Conservation (phyloP, 2,888 invertebrate genomes). For the Branchellion lobata region DNA sequence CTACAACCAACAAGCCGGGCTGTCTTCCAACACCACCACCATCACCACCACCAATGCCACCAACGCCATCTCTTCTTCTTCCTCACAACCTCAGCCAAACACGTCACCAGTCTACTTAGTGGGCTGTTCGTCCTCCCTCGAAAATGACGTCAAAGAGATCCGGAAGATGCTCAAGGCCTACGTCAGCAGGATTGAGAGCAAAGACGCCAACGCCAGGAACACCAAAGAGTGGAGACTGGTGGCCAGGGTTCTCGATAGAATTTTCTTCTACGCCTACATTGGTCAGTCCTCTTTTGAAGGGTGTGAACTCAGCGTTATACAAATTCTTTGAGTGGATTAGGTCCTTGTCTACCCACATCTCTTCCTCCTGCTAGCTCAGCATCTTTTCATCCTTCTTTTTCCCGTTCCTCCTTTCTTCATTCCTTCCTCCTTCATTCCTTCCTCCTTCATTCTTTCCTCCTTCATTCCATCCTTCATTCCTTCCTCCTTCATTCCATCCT, state of each 20-base stretch:
- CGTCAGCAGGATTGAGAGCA: slow-evolving; percentile 54
- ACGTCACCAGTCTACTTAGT: slow-evolving; percentile 16
- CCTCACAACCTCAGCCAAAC: background rate
- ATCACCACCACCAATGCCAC: background rate
- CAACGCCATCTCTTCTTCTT: too few species aligned
- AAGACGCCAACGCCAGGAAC: slow-evolving; percentile 51
- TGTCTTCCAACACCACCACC: background rate
- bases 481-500: too few species aligned
- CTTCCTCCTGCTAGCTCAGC: too few species aligned
- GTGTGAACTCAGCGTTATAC: background rate
- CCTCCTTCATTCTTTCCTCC: too few species aligned
- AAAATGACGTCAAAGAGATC: slow-evolving; percentile 59
- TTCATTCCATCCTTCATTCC: too few species aligned
- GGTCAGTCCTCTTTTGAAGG: too few species aligned
- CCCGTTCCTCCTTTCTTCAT: background rate
- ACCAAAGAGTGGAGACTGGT: slow-evolving; percentile 53
- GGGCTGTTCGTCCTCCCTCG: slow-evolving; percentile 52
- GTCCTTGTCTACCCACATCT: too few species aligned
- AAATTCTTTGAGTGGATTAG: background rate
- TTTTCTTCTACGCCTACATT: slow-evolving; percentile 53
- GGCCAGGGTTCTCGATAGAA: slow-evolving; percentile 52
- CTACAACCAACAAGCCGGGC: slow-evolving; percentile 17
- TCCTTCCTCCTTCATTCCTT: too few species aligned
- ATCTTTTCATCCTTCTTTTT: background rate
- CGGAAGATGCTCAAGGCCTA: slow-evolving; percentile 55